phyloP scores from a whole-genome alignment of 1,140 invertebrate genomes.

The Scaptodrosophila lebanonensis region DNA sequence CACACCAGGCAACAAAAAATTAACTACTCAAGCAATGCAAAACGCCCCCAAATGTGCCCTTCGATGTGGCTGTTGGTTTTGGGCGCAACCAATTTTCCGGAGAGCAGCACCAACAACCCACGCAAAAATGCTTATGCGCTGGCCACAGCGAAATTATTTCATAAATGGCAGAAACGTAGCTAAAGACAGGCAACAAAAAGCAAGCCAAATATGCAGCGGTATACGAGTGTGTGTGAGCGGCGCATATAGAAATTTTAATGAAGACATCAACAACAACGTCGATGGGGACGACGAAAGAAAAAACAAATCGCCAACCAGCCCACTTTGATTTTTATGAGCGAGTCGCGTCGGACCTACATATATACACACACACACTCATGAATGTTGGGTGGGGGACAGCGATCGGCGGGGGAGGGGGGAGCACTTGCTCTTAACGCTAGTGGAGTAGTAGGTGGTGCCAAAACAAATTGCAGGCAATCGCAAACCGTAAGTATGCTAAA shows the following conservation, averaged over 20 bases:
- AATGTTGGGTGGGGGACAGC: not conserved
- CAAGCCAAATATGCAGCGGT: conserved; percentile 13
- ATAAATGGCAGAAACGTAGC: conserved; percentile 26
- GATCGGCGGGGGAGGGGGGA: conserved; percentile 24
- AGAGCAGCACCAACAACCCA: conserved; percentile 29
- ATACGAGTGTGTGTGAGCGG: conserved; percentile 32
- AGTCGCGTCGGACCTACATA: too few species aligned
- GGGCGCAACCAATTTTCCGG: conserved; percentile 62
- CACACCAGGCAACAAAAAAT: conserved; percentile 22
- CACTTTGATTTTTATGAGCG: conserved; percentile 72
- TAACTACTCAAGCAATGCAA: conserved; percentile 23
- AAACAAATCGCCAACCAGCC: conserved; percentile 67
- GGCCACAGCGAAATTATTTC: conserved; percentile 60
- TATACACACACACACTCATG: too few species aligned
- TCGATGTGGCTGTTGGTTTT: conserved; percentile 28
- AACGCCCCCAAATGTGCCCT: conserved; percentile 31
- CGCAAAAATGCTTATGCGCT: conserved; percentile 30
- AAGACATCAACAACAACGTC: conserved; percentile 60
- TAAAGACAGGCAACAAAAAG: conserved; percentile 3
- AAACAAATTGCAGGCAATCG: conserved; percentile 72
- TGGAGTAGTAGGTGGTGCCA: conserved; percentile 66
- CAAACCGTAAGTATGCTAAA: conserved; percentile 69
- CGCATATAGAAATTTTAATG: conserved; percentile 70
- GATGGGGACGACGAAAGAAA: conserved; percentile 38
- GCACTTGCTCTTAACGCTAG: conserved; percentile 51